These are phyloP conservation scores for Matsumyia berberina DNA, from an alignment of 2,888 invertebrate genomes.

Conservation along the genomic window DNA sequence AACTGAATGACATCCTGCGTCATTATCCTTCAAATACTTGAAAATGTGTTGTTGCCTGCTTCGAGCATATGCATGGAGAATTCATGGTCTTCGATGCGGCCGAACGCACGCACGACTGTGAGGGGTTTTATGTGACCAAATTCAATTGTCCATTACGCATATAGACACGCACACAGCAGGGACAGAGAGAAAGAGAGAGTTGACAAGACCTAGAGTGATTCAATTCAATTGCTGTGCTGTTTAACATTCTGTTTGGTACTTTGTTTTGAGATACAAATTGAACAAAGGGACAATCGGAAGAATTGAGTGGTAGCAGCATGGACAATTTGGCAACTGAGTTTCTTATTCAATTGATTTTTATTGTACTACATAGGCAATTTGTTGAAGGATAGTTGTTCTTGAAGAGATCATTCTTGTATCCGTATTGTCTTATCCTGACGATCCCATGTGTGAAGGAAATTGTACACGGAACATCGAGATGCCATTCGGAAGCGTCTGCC, in stretches of 20 bases:
- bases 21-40: constrained; percentile 72
- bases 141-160: constrained; percentile 47
- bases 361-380: background rate
- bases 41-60: constrained; percentile 30
- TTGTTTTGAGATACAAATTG: constrained; percentile 59
- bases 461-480: too few species aligned
- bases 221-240: constrained; percentile 64
- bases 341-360: constrained; percentile 52
- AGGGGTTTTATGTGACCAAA: too few species aligned
- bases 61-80: constrained; percentile 19
- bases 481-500: too few species aligned
- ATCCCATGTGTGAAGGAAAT: too few species aligned
- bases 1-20: constrained; percentile 72
- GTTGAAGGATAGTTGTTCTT: too few species aligned
- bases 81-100: background rate
- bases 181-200: background rate
- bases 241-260: constrained; percentile 70
- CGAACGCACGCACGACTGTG: constrained; percentile 6
- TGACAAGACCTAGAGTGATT: constrained; percentile 51
- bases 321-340: constrained; percentile 42
- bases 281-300: constrained; percentile 60
- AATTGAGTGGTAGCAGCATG: constrained; percentile 40
- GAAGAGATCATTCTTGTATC: too few species aligned
- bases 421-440: too few species aligned
- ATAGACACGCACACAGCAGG: background rate